phyloP scores from a whole-genome alignment of 2,113 vertebrate species.

The Oophaga pumilio region DNA sequence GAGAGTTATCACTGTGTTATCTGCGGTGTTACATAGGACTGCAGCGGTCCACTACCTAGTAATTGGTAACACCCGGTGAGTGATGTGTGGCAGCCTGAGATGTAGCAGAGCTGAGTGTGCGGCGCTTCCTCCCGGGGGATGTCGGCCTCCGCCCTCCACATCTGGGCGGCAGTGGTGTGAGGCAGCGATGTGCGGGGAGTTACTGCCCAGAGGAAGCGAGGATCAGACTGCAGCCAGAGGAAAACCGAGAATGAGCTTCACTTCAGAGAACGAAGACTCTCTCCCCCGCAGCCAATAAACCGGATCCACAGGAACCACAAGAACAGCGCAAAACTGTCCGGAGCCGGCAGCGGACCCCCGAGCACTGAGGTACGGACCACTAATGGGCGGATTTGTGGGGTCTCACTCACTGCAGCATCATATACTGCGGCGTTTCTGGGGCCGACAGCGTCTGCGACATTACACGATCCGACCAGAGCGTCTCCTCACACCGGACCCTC shows the following conservation, averaged over 20 bases:
- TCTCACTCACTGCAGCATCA: too few relatives aligned
- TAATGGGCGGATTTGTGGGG: not conserved
- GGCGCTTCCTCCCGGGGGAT: slow-evolving; percentile 13
- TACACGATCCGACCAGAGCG: too few relatives aligned
- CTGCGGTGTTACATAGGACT: too few relatives aligned
- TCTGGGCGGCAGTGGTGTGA: slow-evolving; percentile 14
- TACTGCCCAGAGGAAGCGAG: not conserved
- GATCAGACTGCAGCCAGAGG: not conserved
- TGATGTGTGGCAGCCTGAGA: not conserved
- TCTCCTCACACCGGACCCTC: too few relatives aligned
- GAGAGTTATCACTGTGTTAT: not conserved
- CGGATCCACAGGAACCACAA: not conserved
- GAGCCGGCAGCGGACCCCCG: not conserved
- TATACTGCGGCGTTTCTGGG: too few relatives aligned
- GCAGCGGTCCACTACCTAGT: too few relatives aligned
- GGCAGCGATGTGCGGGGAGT: slow-evolving; percentile 11
- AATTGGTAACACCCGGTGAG: not conserved
- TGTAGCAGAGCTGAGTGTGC: slow-evolving; percentile 3
- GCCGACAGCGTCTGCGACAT: too few relatives aligned
- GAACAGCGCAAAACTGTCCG: not conserved
- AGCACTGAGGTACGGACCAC: not conserved
- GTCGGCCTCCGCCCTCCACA: slow-evolving; percentile 1
- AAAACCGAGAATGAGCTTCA: not conserved
- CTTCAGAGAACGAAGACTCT: not conserved
- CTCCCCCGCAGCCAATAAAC: not conserved